phyloP scores from a whole-genome alignment of 2,113 vertebrate genomes.

The Motacilla tschutschensis region DNA sequence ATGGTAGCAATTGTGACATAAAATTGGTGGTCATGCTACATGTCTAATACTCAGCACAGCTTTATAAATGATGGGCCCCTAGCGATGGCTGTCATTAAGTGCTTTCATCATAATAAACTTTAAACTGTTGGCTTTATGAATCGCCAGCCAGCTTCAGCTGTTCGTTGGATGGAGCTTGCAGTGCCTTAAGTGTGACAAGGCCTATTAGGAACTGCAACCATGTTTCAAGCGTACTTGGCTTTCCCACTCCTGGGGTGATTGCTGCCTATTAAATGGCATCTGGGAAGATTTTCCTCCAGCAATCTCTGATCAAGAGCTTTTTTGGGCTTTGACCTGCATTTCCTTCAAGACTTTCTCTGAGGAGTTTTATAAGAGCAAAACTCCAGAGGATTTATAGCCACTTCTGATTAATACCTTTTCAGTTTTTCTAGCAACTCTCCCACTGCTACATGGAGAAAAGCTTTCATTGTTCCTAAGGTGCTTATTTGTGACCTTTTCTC shows the following conservation, averaged over 20 bases:
- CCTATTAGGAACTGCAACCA: slow-evolving; percentile 88
- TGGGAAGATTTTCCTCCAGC: slow-evolving; percentile 85
- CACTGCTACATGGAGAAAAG: slow-evolving; percentile 80
- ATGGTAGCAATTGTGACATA: slow-evolving; percentile 87
- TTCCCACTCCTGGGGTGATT: slow-evolving; percentile 86
- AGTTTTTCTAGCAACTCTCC: slow-evolving; percentile 81
- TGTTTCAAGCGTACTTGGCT: slow-evolving; percentile 85
- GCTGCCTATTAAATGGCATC: slow-evolving; percentile 86
- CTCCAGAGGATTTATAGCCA: slow-evolving; percentile 87
- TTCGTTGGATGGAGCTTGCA: slow-evolving; percentile 82
- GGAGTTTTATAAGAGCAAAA: slow-evolving; percentile 87
- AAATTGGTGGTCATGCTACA: slow-evolving; percentile 89
- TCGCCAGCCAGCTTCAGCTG: slow-evolving; percentile 86
- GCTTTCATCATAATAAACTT: slow-evolving; percentile 92
- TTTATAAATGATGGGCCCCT: slow-evolving; percentile 86
- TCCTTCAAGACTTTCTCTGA: slow-evolving; percentile 86
- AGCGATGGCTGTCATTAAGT: slow-evolving; percentile 89
- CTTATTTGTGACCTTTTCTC: slow-evolving; percentile 84
- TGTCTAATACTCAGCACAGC: slow-evolving; percentile 86
- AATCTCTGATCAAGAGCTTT: slow-evolving; percentile 89
- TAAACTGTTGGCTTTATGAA: slow-evolving; percentile 91
- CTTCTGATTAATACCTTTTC: slow-evolving; percentile 88
- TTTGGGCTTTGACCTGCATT: slow-evolving; percentile 88
- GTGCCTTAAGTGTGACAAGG: slow-evolving; percentile 87
- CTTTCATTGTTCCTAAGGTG: slow-evolving; percentile 82